Percentiles rank a stretch among this genome's conserved stretches.
phyloP scores from a whole-genome alignment of 2,888 invertebrate species.

The Mesorhabditis sp. region DNA sequence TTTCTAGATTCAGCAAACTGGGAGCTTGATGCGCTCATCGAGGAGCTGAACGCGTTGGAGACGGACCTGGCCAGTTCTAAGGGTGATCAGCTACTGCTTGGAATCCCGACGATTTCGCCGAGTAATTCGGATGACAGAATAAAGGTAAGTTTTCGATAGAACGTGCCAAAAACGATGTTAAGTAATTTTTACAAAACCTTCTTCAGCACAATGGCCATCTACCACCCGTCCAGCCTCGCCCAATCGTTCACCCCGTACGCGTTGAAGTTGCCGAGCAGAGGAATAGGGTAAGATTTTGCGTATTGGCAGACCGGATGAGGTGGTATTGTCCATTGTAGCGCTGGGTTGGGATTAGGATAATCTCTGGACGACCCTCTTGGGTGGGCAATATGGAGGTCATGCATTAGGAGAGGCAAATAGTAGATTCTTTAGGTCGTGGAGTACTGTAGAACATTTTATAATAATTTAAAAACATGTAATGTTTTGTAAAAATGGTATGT shows the following conservation, averaged over 20 bases:
- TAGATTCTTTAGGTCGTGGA: no score
- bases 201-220: background rate
- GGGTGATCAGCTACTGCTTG: slow-evolving; percentile 70
- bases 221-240: background rate
- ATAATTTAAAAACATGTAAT: no score
- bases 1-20: slow-evolving; percentile 83
- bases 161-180: no score
- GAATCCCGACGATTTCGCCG: slow-evolving; percentile 75
- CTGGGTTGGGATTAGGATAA: no score
- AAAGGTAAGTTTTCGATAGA: background rate
- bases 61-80: slow-evolving; percentile 59
- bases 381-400: no score
- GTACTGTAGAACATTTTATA: no score
- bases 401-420: no score
- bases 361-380: no score
- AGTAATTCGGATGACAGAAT: background rate
- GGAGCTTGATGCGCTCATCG: slow-evolving; percentile 91
- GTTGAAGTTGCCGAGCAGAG: background rate
- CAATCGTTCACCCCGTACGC: background rate
- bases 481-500: no score
- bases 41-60: slow-evolving; percentile 88
- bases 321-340: no score
- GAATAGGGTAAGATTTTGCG: no score
- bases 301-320: no score
- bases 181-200: background rate